Conservation (phyloP, 2,888 invertebrate genomes). For the Cephus spinipes region DNA sequence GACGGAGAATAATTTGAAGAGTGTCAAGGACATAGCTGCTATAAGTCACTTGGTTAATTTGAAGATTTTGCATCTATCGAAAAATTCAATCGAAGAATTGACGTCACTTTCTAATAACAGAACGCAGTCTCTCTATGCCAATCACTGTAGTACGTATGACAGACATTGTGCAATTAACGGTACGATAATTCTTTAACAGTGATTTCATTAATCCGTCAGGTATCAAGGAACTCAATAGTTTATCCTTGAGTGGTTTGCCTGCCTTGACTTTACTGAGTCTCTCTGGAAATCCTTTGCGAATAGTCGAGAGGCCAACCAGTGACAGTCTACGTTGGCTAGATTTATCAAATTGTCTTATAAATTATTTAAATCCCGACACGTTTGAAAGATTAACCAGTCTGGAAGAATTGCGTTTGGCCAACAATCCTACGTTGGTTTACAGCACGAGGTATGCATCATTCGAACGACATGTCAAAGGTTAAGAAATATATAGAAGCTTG, state of each 20-base stretch:
- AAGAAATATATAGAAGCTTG: background rate
- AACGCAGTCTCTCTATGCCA: conserved; percentile 72
- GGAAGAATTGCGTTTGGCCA: conserved; percentile 51
- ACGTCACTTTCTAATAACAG: conserved; percentile 72
- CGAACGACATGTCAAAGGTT: background rate
- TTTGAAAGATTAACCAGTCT: conserved; percentile 53
- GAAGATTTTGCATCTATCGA: conserved; percentile 73
- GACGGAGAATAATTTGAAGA: conserved; percentile 73
- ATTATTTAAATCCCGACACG: conserved; percentile 50
- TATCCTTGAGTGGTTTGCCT: conserved; percentile 74
- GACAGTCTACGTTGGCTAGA: conserved; percentile 53
- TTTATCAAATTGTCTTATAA: conserved; percentile 57
- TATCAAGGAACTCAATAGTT: conserved; percentile 73
- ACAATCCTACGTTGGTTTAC: conserved; percentile 56
- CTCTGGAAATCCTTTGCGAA: conserved; percentile 70
- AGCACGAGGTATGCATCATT: conserved; percentile 50
- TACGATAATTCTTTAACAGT: background rate
- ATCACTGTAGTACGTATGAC: conserved; percentile 69
- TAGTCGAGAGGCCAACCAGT: conserved; percentile 47
- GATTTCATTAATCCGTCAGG: conserved; percentile 27
- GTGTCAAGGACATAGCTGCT: conserved; percentile 61
- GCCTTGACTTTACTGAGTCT: conserved; percentile 76
- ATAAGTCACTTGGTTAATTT: conserved; percentile 65
- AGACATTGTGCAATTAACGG: background rate
- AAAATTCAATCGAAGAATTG: conserved; percentile 72